phyloP scores from a whole-genome alignment of 2,888 invertebrate genomes.

The Invenusta paracnida region DNA sequence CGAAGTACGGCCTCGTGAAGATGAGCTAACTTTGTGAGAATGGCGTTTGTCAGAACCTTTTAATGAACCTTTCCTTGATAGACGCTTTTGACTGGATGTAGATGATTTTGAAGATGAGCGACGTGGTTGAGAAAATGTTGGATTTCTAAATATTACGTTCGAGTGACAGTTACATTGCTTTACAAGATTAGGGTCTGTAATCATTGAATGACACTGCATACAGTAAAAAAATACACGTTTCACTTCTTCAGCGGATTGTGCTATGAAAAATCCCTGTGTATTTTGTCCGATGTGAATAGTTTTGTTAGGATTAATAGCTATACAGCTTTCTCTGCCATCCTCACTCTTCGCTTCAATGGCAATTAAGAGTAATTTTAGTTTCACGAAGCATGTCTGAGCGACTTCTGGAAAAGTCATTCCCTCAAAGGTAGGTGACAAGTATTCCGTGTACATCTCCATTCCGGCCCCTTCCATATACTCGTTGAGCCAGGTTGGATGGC shows the following conservation, averaged over 20 bases:
- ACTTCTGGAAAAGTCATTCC: conserved; percentile 99
- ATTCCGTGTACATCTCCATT: conserved; percentile 99
- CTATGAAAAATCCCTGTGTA: conserved; percentile 99
- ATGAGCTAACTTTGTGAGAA: not conserved
- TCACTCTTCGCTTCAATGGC: conserved; percentile 87
- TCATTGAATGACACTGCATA: conserved; percentile 79
- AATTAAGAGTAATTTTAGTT: conserved; percentile 86
- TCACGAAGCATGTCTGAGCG: conserved; percentile 98
- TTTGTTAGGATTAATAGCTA: conserved; percentile 84
- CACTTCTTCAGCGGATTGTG: conserved; percentile 70
- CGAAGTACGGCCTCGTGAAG: not conserved
- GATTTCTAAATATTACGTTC: conserved; percentile 24
- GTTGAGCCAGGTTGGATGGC: conserved; percentile 99
- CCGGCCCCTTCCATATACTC: conserved; percentile 99
- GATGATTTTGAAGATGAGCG: not conserved
- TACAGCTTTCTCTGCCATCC: conserved; percentile 73
- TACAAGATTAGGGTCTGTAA: not conserved
- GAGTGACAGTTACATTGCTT: conserved; percentile 30
- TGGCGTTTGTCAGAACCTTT: not conserved
- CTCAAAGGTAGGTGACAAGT: conserved; percentile 96
- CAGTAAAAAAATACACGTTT: conserved; percentile 89
- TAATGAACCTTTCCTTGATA: not conserved
- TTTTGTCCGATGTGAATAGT: conserved; percentile 88
- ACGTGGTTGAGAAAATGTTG: not conserved
- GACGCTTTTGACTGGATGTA: not conserved